Evolutionary conservation across 2,888 invertebrate species (phyloP).

Genomic region (Drosophila leonis): DNA sequence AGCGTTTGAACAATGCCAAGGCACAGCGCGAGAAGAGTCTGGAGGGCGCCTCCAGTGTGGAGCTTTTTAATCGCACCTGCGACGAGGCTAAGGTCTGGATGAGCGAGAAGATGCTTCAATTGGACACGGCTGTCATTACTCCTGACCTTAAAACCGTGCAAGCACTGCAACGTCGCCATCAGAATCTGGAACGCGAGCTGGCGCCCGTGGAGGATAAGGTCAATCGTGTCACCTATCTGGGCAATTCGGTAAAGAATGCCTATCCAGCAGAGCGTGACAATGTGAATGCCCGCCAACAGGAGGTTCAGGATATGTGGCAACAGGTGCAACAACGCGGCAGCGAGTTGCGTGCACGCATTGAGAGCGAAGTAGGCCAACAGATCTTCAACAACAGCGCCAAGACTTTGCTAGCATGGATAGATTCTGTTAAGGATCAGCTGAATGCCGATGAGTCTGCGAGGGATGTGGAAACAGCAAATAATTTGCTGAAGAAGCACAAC

Average conservation of each 20-base stretch:
- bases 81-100: slow-evolving; percentile 99
- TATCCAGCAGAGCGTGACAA: slow-evolving; percentile 96
- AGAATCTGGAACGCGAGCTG: slow-evolving; percentile 96
- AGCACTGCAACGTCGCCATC: slow-evolving; percentile 95
- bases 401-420: slow-evolving; percentile 93
- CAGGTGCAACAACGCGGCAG: slow-evolving; percentile 94
- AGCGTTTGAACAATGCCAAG: slow-evolving; percentile 93
- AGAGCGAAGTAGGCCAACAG: slow-evolving; percentile 97
- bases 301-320: slow-evolving; percentile 95
- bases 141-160: slow-evolving; percentile 96
- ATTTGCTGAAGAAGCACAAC: slow-evolving; percentile 94
- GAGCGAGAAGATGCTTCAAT: slow-evolving; percentile 96
- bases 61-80: slow-evolving; percentile 97
- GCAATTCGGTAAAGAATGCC: slow-evolving; percentile 95
- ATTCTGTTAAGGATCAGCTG: slow-evolving; percentile 91
- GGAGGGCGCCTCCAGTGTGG: slow-evolving; percentile 97
- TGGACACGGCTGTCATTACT: slow-evolving; percentile 92
- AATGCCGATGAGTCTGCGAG: slow-evolving; percentile 92
- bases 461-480: slow-evolving; percentile 97
- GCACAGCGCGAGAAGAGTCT: slow-evolving; percentile 95
- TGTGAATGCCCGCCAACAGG: slow-evolving; percentile 93
- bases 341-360: slow-evolving; percentile 93
- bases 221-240: slow-evolving; percentile 93
- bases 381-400: slow-evolving; percentile 90
- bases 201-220: slow-evolving; percentile 98